Conservation (phyloP, 2,113 vertebrate genomes). For the Oncorhynchus clarkii region DNA sequence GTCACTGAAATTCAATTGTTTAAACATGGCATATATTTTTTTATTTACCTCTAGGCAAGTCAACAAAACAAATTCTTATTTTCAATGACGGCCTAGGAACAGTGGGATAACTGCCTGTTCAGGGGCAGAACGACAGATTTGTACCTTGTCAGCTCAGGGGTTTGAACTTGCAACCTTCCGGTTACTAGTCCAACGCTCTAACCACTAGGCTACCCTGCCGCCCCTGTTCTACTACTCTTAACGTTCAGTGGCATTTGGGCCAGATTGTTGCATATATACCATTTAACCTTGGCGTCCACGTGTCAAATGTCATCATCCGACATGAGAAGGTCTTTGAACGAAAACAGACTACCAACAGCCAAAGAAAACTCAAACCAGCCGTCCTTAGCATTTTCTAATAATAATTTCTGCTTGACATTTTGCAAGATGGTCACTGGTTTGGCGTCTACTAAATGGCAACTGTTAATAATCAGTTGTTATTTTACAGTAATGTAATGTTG, state of each 20-base stretch:
- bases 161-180: too few relatives aligned
- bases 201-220: too few relatives aligned
- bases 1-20: background rate
- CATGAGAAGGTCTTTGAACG: background rate
- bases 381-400: background rate
- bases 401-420: background rate
- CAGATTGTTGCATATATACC: constrained; percentile 22
- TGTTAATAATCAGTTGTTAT: too few relatives aligned
- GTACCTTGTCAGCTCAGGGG: too few relatives aligned
- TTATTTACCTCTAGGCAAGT: too few relatives aligned
- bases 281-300: constrained; percentile 32
- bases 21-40: background rate
- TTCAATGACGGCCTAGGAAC: too few relatives aligned
- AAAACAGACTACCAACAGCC: background rate
- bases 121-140: too few relatives aligned
- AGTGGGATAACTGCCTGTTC: too few relatives aligned
- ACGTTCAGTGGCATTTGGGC: constrained; percentile 32
- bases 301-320: constrained; percentile 28
- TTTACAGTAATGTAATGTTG: too few relatives aligned
- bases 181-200: too few relatives aligned
- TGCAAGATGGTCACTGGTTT: background rate
- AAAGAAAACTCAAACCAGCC: background rate
- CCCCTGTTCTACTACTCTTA: background rate
- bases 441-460: too few relatives aligned
- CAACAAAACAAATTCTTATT: too few relatives aligned